Percentiles rank a stretch among this genome's conserved stretches.
phyloP scores from a whole-genome alignment of 2,113 vertebrate genomes.

The Sakesphorus luctuosus region DNA sequence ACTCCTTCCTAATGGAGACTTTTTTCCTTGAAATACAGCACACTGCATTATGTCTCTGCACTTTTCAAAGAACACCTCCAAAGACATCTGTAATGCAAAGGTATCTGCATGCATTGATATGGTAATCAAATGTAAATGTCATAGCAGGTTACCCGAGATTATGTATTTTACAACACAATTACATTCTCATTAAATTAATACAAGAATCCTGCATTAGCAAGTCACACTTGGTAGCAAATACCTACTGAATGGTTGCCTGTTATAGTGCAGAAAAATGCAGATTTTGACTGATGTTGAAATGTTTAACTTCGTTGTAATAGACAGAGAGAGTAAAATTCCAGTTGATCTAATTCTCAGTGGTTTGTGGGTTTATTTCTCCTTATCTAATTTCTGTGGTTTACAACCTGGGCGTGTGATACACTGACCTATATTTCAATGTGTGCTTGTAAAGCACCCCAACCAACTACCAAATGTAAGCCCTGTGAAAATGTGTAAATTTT shows the following conservation, averaged over 20 bases:
- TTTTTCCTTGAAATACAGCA: neutral
- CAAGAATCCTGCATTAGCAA: constrained; percentile 50
- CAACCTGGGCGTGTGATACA: neutral
- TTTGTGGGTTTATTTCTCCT: constrained; percentile 19
- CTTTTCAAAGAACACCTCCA: constrained; percentile 18
- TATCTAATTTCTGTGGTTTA: constrained; percentile 11
- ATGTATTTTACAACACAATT: constrained; percentile 76
- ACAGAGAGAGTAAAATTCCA: constrained; percentile 43
- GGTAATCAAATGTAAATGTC: constrained; percentile 72
- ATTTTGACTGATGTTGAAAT: constrained; percentile 52
- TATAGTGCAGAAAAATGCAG: constrained; percentile 56
- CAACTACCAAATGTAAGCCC: neutral
- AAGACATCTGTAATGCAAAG: constrained; percentile 37
- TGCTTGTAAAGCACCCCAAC: neutral
- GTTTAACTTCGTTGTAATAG: constrained; percentile 20
- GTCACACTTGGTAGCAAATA: constrained; percentile 57
- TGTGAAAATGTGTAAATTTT: neutral
- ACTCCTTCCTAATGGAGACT: neutral
- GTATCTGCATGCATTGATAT: constrained; percentile 48
- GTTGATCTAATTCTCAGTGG: constrained; percentile 16
- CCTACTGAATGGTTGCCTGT: constrained; percentile 59
- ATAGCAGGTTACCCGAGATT: constrained; percentile 61
- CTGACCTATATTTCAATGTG: neutral
- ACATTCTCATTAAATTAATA: constrained; percentile 69
- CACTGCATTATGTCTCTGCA: neutral